These are phyloP conservation scores for Musca domestica DNA, from an alignment of 1,140 invertebrate genomes.

Conservation along the genomic window DNA sequence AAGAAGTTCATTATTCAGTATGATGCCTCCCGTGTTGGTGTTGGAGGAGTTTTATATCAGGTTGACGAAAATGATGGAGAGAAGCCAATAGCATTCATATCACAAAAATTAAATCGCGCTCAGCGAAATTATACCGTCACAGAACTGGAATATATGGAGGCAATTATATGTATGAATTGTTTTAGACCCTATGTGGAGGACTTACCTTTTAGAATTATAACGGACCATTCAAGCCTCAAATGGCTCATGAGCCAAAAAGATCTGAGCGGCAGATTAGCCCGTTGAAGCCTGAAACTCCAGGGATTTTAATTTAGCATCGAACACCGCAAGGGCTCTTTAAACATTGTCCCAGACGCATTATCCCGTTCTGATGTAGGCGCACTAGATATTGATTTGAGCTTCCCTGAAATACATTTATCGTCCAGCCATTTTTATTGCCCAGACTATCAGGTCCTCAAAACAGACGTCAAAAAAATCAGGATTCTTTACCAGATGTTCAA, in stretches of 20 bases:
- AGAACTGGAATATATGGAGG: constrained; percentile 54
- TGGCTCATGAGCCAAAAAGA: constrained; percentile 37
- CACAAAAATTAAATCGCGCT: constrained; percentile 25
- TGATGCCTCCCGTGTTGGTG: constrained; percentile 18
- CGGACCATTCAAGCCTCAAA: constrained; percentile 36
- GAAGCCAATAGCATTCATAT: constrained; percentile 26
- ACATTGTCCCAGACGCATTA: constrained; percentile 47
- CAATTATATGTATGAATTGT: constrained; percentile 52
- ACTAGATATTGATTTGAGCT: neutral
- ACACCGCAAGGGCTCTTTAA: constrained; percentile 48
- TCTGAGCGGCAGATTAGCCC: constrained; percentile 36
- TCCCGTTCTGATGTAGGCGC: constrained; percentile 26
- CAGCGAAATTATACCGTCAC: constrained; percentile 35
- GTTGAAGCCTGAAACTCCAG: constrained; percentile 40
- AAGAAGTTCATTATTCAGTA: constrained; percentile 28
- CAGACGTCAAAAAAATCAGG: constrained; percentile 6
- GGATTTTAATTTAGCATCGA: constrained; percentile 41
- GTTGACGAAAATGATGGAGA: constrained; percentile 38
- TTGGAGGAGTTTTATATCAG: constrained; percentile 36
- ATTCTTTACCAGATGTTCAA: neutral
- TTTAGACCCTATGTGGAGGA: constrained; percentile 54
- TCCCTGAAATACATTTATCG: neutral
- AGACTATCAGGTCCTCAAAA: neutral
- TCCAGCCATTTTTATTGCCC: neutral
- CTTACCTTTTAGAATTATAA: constrained; percentile 46